Conservation (phyloP, 1,140 invertebrate species). For the Maniola jurtina region DNA sequence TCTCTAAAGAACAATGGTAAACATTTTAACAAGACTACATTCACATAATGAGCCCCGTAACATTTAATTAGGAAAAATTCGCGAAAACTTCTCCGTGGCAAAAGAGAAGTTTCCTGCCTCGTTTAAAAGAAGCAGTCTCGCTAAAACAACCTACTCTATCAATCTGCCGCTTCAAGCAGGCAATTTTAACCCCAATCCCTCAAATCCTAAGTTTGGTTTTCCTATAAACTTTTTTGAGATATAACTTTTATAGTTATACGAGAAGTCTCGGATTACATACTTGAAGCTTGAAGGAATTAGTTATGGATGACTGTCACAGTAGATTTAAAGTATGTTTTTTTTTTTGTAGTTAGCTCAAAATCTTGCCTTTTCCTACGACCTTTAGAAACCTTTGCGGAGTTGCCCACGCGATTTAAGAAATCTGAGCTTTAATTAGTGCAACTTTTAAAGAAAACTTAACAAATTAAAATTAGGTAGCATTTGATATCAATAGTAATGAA, state of each 20-base stretch:
- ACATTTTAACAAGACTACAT: conserved; percentile 20
- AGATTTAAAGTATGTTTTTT: conserved; percentile 8
- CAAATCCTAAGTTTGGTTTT: conserved; percentile 9
- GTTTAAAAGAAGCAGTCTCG: conserved; percentile 26
- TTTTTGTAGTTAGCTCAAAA: neutral
- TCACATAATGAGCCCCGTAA: conserved; percentile 27
- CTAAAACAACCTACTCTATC: conserved; percentile 21
- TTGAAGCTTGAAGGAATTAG: conserved; percentile 16
- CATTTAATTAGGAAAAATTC: conserved; percentile 36
- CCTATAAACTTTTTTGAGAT: neutral
- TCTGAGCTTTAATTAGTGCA: neutral
- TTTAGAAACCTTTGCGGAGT: neutral
- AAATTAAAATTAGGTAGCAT: too few relatives aligned
- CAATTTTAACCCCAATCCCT: conserved; percentile 8
- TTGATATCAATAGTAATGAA: too few relatives aligned
- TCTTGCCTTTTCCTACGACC: neutral
- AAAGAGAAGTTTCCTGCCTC: conserved; percentile 24
- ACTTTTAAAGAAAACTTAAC: neutral
- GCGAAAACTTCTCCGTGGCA: conserved; percentile 21
- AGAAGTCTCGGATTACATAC: conserved; percentile 21
- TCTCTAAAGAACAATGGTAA: conserved; percentile 9
- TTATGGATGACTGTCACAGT: conserved; percentile 18
- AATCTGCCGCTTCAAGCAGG: neutral
- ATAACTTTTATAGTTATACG: conserved; percentile 9
- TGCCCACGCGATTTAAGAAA: neutral